These are phyloP conservation scores for Nyctalus aviator DNA, from an alignment of 2,797 vertebrate species.

Conservation along the genomic window DNA sequence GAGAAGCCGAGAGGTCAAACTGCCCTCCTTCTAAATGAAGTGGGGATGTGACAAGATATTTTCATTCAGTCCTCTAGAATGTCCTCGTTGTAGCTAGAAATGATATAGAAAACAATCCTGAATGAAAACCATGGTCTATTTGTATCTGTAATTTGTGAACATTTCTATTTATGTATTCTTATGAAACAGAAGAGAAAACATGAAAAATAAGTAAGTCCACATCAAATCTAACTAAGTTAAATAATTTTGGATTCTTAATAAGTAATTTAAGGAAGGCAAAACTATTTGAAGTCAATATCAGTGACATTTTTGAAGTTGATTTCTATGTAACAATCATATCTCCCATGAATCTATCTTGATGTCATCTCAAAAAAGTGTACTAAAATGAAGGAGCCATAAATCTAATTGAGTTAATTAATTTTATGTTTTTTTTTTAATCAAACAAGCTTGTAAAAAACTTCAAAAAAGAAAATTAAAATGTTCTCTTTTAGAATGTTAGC, in stretches of 20 bases:
- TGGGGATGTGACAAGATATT: neutral
- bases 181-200: neutral
- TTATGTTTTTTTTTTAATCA: constrained; percentile 29
- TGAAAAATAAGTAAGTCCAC: neutral
- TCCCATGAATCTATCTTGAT: neutral
- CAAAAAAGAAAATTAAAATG: neutral
- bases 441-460: neutral
- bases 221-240: neutral
- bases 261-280: neutral
- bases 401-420: neutral
- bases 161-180: neutral
- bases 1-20: neutral
- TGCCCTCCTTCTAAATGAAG: neutral
- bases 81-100: neutral
- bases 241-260: neutral
- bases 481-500: neutral
- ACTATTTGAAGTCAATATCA: neutral
- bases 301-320: neutral
- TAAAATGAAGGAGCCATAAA: neutral
- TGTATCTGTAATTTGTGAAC: neutral
- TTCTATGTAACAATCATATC: neutral
- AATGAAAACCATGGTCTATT: neutral
- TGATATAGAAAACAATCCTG: neutral
- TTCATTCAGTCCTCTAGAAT: neutral
- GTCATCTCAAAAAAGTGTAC: neutral